Evolutionary conservation across 1,140 invertebrate species (phyloP).

Genomic region (Heliconius melpomene): DNA sequence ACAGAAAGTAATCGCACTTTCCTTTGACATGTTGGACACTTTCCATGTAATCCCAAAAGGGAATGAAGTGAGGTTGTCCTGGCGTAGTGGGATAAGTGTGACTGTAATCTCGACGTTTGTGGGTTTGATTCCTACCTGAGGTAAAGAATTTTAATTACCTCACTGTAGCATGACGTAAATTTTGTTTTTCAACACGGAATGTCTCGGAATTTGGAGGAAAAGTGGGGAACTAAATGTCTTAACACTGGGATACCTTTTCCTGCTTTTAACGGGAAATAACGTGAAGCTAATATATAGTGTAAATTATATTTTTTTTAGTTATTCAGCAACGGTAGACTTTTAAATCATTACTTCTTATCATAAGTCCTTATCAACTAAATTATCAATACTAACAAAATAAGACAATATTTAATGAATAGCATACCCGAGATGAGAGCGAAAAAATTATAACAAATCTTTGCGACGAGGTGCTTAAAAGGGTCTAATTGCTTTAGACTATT

Average conservation of each 20-base stretch:
- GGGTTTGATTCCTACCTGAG: neutral
- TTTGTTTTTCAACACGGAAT: neutral
- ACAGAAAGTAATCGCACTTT: neutral
- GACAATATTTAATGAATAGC: neutral
- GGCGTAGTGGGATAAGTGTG: neutral
- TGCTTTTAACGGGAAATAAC: too few relatives aligned
- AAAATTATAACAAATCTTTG: conserved; percentile 30
- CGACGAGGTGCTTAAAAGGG: conserved; percentile 44
- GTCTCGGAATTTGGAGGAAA: neutral
- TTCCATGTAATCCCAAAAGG: neutral
- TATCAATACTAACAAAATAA: neutral
- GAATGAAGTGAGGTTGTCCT: neutral
- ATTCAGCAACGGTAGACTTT: too few relatives aligned
- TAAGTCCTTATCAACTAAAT: too few relatives aligned
- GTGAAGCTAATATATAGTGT: too few relatives aligned
- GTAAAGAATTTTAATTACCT: neutral
- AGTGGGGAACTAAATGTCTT: neutral
- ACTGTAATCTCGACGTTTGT: neutral
- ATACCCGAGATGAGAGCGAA: conserved; percentile 7
- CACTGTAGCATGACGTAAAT: neutral
- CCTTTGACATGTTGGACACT: conserved; percentile 8
- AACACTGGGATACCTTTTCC: neutral
- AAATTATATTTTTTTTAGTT: too few relatives aligned
- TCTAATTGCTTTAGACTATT: conserved; percentile 51
- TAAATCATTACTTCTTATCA: too few relatives aligned